Base-by-base conservation (phyloP, 2,888 invertebrate species). In the Autographa pulchrina region DNA sequence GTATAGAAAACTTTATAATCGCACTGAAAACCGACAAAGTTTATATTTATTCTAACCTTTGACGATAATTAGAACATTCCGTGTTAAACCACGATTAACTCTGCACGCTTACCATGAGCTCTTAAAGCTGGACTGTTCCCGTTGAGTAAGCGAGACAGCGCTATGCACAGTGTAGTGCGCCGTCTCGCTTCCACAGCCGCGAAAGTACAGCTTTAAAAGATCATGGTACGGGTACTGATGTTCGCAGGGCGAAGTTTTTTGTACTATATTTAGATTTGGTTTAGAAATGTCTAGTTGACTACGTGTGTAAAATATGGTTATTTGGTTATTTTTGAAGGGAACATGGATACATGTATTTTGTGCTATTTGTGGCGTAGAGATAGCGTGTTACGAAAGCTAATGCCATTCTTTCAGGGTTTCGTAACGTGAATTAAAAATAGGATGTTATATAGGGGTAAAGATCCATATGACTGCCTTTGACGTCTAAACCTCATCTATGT, bases 61-160 rank as follows among this genome's bases (percentile, higher is more conserved):
- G 54, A 73, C 65, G 73, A 43, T 85, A 86, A 86, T 86, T 86
- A 86, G 81, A 62, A 32, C 43, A 77, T 85, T 66, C 62, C 86
- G 86, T 86, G 86, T 66, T 66, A 14, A 0, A 61, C 48, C 38
- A 62, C 82, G 65, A 83, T 85, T 82, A 85, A 66, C 61, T 11
- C 38, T 43, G 25, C 25, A 25, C 25, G 2, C 25, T 25, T 25
- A 25, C 25, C 25, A 25, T 25, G 25, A 25, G 25, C 25, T 25
- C 3, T 25, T 25, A 25, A 25, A 25, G 25, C 25, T 2, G 25
- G 25, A 25, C 25, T 25, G 3, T 25, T 25, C 25, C 25, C 25
- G 3, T 25, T 25, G 25, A 25, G 25, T 25, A 25, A 25, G 25
- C 2, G 25, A 25, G 25, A 25, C 25, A 25, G 25, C 25, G 25